Base-by-base conservation (phyloP, 2,888 invertebrate genomes). In the Mythimna lalbum region DNA sequence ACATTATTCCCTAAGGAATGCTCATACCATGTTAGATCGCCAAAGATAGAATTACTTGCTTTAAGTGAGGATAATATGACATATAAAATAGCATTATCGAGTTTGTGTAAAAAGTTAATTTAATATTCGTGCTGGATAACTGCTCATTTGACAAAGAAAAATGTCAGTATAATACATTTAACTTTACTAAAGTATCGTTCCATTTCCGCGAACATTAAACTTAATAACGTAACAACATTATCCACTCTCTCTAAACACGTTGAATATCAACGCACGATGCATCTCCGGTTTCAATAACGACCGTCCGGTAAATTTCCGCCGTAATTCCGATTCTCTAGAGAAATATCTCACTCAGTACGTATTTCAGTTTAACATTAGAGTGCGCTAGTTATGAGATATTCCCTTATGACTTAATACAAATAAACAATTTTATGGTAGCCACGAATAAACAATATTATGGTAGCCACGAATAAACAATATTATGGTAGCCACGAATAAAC, bases 251-350 rank as follows among this genome's bases (percentile, higher is more conserved):
- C 49, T 36, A 21, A 49, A 63, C 64, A 49, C 49, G 52, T 55
- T 43, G 49, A 36, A 27, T 55, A 63, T 50, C 50, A 69, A 59
- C 52, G 5, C 61, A 62, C 39, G 68, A 53, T 73, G 43, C 80
- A 78, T 73, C 68, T 78, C 78, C 77, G 69, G 69, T 66, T 82
- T 80, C 65, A 80, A 80, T 70, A 71, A 63, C 74, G 63, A 56
- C 36, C 66, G 62, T 56, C 67, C 74, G 57, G 64, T 63, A 72
- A 69, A 76, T 68, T 80, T 72, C 74, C 65, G 60, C 62, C 63
- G 49, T 71, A 67, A 78, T 73, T 72, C 50, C 21, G 68, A 62
- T 59, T 73, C 83, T 75, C 78, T 60, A 39, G 80, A 78, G 80
- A 73, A 72, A 69, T 82, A 67, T 64, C 39, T 64, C 65, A 21